Percentiles rank a stretch among this genome's conserved stretches.
phyloP scores from a whole-genome alignment of 2,888 invertebrate genomes.

The Eurytoma adleriae region DNA sequence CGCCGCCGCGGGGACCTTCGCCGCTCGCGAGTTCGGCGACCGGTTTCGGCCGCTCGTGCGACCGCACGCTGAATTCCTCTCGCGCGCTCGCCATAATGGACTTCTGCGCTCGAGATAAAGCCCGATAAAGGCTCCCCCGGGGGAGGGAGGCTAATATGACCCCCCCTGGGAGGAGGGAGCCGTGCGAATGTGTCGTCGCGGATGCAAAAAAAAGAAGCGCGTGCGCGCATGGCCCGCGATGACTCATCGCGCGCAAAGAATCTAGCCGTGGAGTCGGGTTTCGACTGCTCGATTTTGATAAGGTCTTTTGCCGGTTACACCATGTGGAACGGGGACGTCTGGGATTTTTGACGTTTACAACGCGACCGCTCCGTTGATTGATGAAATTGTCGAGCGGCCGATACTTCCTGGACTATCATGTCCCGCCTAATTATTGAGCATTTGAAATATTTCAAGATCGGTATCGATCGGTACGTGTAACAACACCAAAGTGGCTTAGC shows the following conservation, averaged over 20 bases:
- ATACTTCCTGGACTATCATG: too few relatives aligned
- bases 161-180: neutral
- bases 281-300: neutral
- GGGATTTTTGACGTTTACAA: too few relatives aligned
- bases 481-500: too few relatives aligned
- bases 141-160: too few relatives aligned
- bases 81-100: slow-evolving; percentile 35
- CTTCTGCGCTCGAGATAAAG: slow-evolving; percentile 20
- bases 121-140: slow-evolving; percentile 8
- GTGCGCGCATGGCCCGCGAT: neutral
- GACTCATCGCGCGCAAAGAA: neutral
- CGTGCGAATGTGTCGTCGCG: slow-evolving; percentile 5
- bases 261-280: neutral
- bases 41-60: slow-evolving; percentile 34
- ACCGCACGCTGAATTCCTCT: slow-evolving; percentile 41
- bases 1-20: slow-evolving; percentile 9
- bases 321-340: too few relatives aligned
- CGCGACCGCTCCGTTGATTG: too few relatives aligned
- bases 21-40: slow-evolving; percentile 49
- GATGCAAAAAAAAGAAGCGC: neutral
- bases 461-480: too few relatives aligned
- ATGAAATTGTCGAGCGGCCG: too few relatives aligned
- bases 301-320: too few relatives aligned
- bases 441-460: too few relatives aligned
- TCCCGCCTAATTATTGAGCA: too few relatives aligned